phyloP scores from a whole-genome alignment of 2,113 vertebrate genomes.

The Crotophaga sulcirostris region DNA sequence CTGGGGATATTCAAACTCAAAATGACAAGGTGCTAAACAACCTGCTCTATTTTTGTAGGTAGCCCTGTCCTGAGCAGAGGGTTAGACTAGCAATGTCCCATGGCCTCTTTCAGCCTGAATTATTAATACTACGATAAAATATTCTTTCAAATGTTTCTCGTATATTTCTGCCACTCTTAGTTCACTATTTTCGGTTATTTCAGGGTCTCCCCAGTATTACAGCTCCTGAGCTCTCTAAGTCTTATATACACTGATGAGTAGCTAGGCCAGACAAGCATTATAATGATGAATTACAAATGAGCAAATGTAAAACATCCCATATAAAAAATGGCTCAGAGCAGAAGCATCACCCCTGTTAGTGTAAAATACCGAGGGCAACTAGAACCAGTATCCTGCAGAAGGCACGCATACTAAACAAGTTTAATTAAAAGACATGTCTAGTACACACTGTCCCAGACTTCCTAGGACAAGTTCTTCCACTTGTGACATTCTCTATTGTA shows the following conservation, averaged over 20 bases:
- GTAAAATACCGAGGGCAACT: not conserved
- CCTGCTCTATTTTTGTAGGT: not conserved
- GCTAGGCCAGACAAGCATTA: not conserved
- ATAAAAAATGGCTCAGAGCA: not conserved
- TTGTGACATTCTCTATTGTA: not conserved
- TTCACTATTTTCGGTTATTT: not conserved
- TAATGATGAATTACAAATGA: not conserved
- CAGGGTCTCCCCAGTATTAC: not conserved
- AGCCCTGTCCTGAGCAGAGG: not conserved
- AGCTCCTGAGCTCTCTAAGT: not conserved
- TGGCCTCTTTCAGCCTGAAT: not conserved
- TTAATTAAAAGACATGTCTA: not conserved
- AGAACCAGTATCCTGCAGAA: not conserved
- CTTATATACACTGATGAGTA: not conserved
- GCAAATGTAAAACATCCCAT: not conserved
- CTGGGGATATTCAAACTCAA: not conserved
- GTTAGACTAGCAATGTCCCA: not conserved
- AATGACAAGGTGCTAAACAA: not conserved
- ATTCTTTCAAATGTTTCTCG: not conserved
- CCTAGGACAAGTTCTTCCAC: not conserved
- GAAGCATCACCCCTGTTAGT: not conserved
- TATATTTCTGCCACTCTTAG: not conserved
- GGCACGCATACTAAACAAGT: rapidly evolving
- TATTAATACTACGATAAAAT: not conserved
- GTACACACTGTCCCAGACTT: not conserved